phyloP scores from a whole-genome alignment of 2,797 vertebrate genomes.

The Cynodonichthys magdalenae region DNA sequence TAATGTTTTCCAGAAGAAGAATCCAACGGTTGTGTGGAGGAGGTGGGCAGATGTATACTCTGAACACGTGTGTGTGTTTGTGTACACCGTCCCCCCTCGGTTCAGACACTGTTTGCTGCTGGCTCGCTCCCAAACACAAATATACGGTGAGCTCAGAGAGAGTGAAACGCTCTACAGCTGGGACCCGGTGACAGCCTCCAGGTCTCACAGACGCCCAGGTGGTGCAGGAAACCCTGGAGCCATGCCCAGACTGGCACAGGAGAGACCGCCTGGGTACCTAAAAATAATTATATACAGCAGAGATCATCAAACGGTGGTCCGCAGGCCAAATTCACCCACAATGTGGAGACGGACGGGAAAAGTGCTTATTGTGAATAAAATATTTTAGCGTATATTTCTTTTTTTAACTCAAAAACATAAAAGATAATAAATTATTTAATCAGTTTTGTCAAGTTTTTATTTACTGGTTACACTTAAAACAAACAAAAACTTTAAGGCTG shows the following conservation, averaged over 20 bases:
- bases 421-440: too few relatives aligned
- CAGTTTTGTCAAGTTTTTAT: too few relatives aligned
- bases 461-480: too few relatives aligned
- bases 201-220: constrained; percentile 79
- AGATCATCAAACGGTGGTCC: too few relatives aligned
- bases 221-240: constrained; percentile 81
- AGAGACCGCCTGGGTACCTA: constrained; percentile 51
- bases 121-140: constrained; percentile 57
- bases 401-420: too few relatives aligned
- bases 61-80: constrained; percentile 22
- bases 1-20: constrained; percentile 49
- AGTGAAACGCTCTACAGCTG: constrained; percentile 72
- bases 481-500: too few relatives aligned
- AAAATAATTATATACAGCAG: constrained; percentile 28
- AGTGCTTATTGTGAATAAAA: too few relatives aligned
- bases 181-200: constrained; percentile 74
- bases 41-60: constrained; percentile 48
- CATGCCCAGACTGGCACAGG: constrained; percentile 68
- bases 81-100: constrained; percentile 14
- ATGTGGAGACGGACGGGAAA: too few relatives aligned
- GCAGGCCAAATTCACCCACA: too few relatives aligned
- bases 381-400: too few relatives aligned
- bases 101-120: constrained; percentile 64
- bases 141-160: background rate
- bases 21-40: constrained; percentile 27